Evolutionary conservation across 2,113 vertebrate species (phyloP), one percentile per base, ranked within the genome.

Genomic region (Xyrauchen texanus): DNA sequence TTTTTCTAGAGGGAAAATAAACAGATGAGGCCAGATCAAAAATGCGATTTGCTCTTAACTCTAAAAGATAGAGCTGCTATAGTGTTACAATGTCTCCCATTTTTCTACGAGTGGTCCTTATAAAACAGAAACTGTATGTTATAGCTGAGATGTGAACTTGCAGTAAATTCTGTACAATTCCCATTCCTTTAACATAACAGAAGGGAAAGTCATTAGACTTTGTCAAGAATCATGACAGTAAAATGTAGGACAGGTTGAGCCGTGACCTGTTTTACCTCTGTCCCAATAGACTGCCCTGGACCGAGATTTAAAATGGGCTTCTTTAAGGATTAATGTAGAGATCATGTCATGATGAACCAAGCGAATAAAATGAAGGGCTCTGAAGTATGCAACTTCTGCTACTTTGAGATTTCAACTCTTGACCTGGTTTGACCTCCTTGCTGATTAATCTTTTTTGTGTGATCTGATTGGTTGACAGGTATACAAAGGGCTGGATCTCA

Each of bases 401-500:
- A 10, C 15, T 51, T 16, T 4, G 46, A 49, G 46, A 51, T 4
- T 68, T 49, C 7, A 49, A 0, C 5, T 42, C 12, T 16, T 69
- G 3, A 52, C 47, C 21, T 34, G 15, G 8, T 34, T 34, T 52
- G 45, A 72, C 42, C 69, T 58, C 8, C 7, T 58, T 42, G 34
- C 15, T 52, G n/a, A 8, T 42, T 47, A 15, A 49, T 65, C n/a
- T 10, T 44, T 68, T 69, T 6, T 61, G 7, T 46, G 13, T 77
- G 11, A 15, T 55, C 34, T 53, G 15, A 6, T 7, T 76, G 62
- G 9, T 65, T 72, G 52, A 6, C 88, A 99, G 97, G 95, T 99
- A 64, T 99, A 99, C 85, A 91, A 94, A 69, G 97, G 97, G 21
- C 90, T 99, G 72, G 95, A 99, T 86, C 96, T 99, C 87, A 95